Conservation (phyloP, 2,797 vertebrate species). For the Rhabdophis nuchalis region DNA sequence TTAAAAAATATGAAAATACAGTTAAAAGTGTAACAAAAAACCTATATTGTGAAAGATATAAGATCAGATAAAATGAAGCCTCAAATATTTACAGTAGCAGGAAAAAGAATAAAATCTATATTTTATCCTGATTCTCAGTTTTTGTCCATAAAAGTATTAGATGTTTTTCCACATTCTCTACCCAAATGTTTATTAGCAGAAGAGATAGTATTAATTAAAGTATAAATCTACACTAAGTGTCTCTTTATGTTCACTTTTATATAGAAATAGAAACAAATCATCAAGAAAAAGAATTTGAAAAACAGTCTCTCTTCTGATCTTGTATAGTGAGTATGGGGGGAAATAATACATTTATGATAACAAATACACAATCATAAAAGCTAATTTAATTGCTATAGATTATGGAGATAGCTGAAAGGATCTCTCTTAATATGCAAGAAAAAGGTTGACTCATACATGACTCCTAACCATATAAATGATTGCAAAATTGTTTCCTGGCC, state of each 20-base stretch:
- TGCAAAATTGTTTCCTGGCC: conserved; percentile 58
- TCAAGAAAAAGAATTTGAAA: background rate
- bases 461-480: conserved; percentile 49
- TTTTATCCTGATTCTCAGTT: background rate
- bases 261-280: background rate
- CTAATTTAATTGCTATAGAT: background rate
- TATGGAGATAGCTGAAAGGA: conserved; percentile 48
- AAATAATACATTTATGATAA: conserved; percentile 43
- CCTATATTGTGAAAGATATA: background rate
- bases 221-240: background rate
- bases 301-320: conserved; percentile 23
- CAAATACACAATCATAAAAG: conserved; percentile 15
- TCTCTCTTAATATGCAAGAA: conserved; percentile 52
- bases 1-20: background rate
- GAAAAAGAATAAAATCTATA: background rate
- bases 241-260: background rate
- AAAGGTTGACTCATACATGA: conserved; percentile 60
- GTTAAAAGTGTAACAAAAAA: background rate
- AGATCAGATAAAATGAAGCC: background rate
- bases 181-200: background rate
- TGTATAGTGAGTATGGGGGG: background rate
- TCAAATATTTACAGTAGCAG: background rate
- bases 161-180: background rate
- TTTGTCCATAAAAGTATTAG: background rate
- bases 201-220: background rate